phyloP scores from a whole-genome alignment of 2,797 vertebrate genomes.

The Apogon talboti region DNA sequence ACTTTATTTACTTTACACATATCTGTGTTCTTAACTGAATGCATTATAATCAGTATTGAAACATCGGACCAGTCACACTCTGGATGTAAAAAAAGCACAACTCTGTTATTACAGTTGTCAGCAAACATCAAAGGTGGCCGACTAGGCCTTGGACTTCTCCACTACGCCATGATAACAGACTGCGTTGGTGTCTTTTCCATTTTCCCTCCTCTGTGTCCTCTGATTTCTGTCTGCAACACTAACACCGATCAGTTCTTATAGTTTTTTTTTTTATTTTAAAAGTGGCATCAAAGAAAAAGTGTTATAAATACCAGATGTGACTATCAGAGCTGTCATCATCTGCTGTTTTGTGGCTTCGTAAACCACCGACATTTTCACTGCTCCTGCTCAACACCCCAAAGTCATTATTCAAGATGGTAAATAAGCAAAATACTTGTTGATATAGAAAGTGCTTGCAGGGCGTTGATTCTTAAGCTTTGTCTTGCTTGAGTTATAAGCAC shows the following conservation, averaged over 20 bases:
- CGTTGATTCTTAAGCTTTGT: constrained; percentile 19
- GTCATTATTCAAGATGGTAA: constrained; percentile 22
- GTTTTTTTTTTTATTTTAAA: constrained; percentile 55
- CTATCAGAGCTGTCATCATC: constrained; percentile 69
- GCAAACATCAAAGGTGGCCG: constrained; percentile 49
- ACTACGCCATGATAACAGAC: constrained; percentile 67
- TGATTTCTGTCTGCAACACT: constrained; percentile 55
- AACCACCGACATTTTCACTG: constrained; percentile 58
- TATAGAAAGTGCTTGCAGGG: not conserved
- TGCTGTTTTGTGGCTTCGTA: constrained; percentile 54
- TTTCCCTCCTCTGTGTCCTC: constrained; percentile 47
- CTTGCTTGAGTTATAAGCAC: constrained; percentile 44
- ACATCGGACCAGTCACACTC: constrained; percentile 43
- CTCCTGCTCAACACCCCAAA: constrained; percentile 37
- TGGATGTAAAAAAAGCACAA: constrained; percentile 40
- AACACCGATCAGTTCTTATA: constrained; percentile 62
- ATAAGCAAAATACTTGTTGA: constrained; percentile 29
- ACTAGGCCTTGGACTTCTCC: constrained; percentile 34
- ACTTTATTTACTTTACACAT: constrained; percentile 20
- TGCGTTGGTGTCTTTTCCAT: constrained; percentile 43
- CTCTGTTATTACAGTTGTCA: constrained; percentile 54
- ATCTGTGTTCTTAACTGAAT: not conserved
- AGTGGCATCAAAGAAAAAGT: constrained; percentile 62
- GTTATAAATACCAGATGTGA: constrained; percentile 75
- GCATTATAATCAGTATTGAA: constrained; percentile 23